These are phyloP conservation scores for Thermophis baileyi DNA, from an alignment of 2,113 vertebrate genomes.

Conservation along the genomic window DNA sequence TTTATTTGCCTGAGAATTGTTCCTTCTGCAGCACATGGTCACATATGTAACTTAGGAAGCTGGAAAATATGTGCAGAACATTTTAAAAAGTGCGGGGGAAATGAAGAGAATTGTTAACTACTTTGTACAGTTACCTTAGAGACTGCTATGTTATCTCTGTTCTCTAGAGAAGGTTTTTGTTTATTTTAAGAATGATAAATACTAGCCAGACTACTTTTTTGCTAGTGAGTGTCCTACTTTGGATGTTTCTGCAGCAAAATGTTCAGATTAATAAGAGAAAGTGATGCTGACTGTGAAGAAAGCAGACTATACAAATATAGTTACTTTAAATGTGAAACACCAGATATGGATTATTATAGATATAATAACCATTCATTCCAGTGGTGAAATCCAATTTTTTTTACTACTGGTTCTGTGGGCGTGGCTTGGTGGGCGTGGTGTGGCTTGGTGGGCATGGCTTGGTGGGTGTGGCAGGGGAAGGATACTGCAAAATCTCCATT, in stretches of 20 bases:
- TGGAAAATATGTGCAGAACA: neutral
- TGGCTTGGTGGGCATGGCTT: too few relatives aligned
- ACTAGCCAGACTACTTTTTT: neutral
- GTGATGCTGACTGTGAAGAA: neutral
- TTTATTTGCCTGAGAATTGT: neutral
- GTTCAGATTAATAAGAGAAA: neutral
- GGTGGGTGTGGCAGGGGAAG: too few relatives aligned
- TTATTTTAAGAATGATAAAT: neutral
- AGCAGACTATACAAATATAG: neutral
- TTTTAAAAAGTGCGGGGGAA: neutral
- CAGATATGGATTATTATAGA: neutral
- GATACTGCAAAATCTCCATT: too few relatives aligned
- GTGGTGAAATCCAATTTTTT: too few relatives aligned
- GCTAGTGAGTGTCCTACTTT: neutral
- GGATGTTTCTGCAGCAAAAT: neutral
- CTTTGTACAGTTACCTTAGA: neutral
- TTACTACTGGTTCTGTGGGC: too few relatives aligned
- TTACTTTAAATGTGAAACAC: neutral
- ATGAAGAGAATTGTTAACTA: neutral
- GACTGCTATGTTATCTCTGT: neutral
- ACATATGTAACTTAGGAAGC: neutral
- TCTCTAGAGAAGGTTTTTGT: neutral
- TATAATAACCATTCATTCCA: neutral
- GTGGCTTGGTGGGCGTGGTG: too few relatives aligned
- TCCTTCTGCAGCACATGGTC: neutral